phyloP scores from a whole-genome alignment of 2,113 vertebrate species.

The Cyprichromis sp. region DNA sequence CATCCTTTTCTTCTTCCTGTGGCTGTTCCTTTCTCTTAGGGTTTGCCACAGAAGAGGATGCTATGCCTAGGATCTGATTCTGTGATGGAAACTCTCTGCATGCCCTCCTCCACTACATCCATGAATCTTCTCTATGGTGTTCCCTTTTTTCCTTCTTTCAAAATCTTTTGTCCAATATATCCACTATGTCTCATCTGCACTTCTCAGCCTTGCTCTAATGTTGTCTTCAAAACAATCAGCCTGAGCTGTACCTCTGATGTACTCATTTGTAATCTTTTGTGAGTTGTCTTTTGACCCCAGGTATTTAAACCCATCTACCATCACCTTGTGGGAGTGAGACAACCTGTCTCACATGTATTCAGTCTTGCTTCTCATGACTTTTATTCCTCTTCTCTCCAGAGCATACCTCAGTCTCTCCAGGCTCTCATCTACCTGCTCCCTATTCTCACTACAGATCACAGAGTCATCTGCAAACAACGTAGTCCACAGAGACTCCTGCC shows the following conservation, averaged over 20 bases:
- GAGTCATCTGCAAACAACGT: neutral
- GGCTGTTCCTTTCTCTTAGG: neutral
- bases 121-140: neutral
- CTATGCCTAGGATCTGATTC: neutral
- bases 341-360: neutral
- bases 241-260: neutral
- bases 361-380: neutral
- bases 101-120: neutral
- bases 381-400: neutral
- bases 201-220: neutral
- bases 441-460: neutral
- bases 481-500: neutral
- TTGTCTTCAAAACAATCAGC: neutral
- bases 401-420: neutral
- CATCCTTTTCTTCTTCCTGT: neutral
- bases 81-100: neutral
- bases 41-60: neutral
- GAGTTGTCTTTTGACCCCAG: neutral
- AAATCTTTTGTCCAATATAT: neutral
- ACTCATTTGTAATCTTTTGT: neutral
- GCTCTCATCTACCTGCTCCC: neutral
- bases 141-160: neutral
- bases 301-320: neutral
- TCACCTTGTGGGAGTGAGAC: neutral
- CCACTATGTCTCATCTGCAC: neutral